Evolutionary conservation across 2,888 invertebrate genomes (phyloP).

Genomic region (Scaptomyza caliginosa): DNA sequence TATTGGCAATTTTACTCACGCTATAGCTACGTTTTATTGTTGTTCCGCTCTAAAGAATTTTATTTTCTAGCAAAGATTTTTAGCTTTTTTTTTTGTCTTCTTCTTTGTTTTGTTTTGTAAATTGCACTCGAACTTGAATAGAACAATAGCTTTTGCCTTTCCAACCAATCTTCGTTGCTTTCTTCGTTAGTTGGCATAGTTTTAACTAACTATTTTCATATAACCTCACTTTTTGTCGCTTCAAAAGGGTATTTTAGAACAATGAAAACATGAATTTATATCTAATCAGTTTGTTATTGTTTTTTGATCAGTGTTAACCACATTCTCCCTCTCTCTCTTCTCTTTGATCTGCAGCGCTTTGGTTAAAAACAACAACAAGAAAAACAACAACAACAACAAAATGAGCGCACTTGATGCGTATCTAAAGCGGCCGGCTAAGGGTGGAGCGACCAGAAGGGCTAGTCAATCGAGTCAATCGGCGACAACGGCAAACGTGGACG

Average conservation of each 20-base stretch:
- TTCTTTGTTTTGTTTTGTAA: background rate
- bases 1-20: background rate
- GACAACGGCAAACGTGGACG: conserved; percentile 44
- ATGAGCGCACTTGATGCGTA: conserved; percentile 59
- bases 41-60: background rate
- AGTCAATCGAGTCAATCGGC: background rate
- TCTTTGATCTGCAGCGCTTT: conserved; percentile 19
- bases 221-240: too few species aligned
- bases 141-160: background rate
- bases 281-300: conserved; percentile 14
- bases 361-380: background rate
- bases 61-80: background rate
- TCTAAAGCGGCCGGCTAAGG: conserved; percentile 44
- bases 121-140: background rate
- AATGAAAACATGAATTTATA: too few species aligned
- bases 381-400: conserved; percentile 32
- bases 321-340: background rate
- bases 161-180: too few species aligned
- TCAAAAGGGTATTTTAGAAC: too few species aligned
- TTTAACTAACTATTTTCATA: too few species aligned
- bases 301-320: background rate
- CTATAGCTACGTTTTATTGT: background rate
- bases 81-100: background rate
- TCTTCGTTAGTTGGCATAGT: too few species aligned
- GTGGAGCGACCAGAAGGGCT: conserved; percentile 17